Conservation (phyloP, 2,888 invertebrate species). For the Lasioglossum pauxillum region DNA sequence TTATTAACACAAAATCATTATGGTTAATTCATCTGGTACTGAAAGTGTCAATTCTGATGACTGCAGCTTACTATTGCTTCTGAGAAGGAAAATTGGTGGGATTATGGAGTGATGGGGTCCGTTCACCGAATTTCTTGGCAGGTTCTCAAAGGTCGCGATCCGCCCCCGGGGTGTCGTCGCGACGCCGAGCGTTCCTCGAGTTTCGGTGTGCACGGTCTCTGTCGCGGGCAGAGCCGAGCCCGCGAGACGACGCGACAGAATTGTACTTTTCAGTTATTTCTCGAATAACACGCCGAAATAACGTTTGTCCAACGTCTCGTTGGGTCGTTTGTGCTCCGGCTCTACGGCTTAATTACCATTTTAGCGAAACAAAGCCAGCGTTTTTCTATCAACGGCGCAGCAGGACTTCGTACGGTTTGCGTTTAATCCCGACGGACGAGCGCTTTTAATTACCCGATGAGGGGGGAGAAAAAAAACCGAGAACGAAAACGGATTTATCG, state of each 20-base stretch:
- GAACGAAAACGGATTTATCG: constrained; percentile 66
- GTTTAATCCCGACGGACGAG: constrained; percentile 58
- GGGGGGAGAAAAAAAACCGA: constrained; percentile 25
- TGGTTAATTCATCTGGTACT: too few species aligned
- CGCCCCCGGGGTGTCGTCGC: neutral
- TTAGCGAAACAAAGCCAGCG: constrained; percentile 57
- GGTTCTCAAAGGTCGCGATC: neutral
- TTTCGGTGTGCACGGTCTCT: neutral
- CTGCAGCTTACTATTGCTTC: neutral
- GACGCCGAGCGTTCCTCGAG: neutral
- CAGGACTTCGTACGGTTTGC: constrained; percentile 58
- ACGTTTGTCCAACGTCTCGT: constrained; percentile 24
- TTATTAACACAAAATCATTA: neutral
- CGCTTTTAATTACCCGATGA: constrained; percentile 56
- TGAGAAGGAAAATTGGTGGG: neutral
- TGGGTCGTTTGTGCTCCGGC: constrained; percentile 43
- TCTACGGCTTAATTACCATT: constrained; percentile 56
- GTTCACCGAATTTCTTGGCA: neutral
- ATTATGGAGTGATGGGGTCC: neutral
- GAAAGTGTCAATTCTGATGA: too few species aligned
- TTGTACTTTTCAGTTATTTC: neutral
- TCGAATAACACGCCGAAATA: neutral
- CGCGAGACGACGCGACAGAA: neutral
- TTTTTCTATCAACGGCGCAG: constrained; percentile 55
- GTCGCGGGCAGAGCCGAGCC: neutral